Base-by-base conservation (phyloP, 2,888 invertebrate species). In the Callinectes sapidus region DNA sequence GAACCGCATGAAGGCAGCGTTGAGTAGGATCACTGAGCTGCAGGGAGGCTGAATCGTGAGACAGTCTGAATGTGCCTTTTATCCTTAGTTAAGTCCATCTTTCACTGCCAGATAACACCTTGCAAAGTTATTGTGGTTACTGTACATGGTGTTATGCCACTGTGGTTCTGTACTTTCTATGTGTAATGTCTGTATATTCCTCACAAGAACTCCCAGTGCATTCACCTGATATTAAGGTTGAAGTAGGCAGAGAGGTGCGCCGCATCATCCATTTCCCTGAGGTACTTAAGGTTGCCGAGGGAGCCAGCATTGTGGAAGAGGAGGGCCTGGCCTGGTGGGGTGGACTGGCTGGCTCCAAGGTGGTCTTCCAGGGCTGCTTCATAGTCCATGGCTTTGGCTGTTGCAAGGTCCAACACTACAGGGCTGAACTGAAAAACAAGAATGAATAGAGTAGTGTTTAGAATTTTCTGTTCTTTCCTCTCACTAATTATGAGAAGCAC, bases 241-340 rank as follows among this genome's bases (percentile, higher is more conserved):
- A 91, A 94, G 86, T 93, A 94, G 28, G 90, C n/a, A 32, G 90
- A 66, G 54, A 91, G n/a, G n/a, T 66, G 61, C 14, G 61, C n/a
- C 0, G 77, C 54, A 77, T 94, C 93, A 42, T 92, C 85, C 16
- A 90, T 90, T 35, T 93, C 77, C 39, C 32, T 87, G 54, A 93
- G 48, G 87, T 94, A 91, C 10, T 61, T 39, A 8, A 98, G 95
- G 95, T 97, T 97, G 18, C 98, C 99, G 42, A 98, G 95, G 0
- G 97, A 97, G 0, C 98, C 99, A 10, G 98, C 98, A 96, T 99
- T 99, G 95, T 99, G 99, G 94, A 99, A 97, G 87, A 99, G 97
- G 10, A 98, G 95, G 8, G 97, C 97, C 85, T 97, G 96, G 77
- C 97, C 96, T 95, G 97, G 98, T 81, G 96, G 96, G 0, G 89